These are phyloP conservation scores for Zaprionus taronus DNA, from an alignment of 1,140 invertebrate species.

Conservation along the genomic window DNA sequence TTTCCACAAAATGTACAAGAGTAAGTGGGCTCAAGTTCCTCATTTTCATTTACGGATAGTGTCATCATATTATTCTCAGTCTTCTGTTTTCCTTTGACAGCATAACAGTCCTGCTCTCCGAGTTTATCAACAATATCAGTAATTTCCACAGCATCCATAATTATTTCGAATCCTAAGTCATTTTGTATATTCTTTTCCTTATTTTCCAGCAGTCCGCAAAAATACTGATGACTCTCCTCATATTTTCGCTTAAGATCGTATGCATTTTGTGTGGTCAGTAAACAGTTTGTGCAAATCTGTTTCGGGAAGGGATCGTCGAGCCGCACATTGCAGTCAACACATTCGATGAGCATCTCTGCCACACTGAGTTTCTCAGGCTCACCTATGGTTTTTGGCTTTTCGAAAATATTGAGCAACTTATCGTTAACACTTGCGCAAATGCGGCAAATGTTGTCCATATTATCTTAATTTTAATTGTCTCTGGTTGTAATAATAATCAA, in stretches of 20 bases:
- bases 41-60: too few relatives aligned
- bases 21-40: not conserved
- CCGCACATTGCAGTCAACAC: not conserved
- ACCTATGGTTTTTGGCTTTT: not conserved
- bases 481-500: not conserved
- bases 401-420: conserved; percentile 22
- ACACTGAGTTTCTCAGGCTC: conserved; percentile 22
- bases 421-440: conserved; percentile 6
- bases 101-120: too few relatives aligned
- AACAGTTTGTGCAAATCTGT: conserved; percentile 5
- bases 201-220: not conserved
- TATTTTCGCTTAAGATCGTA: conserved; percentile 16
- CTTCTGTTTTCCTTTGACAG: too few relatives aligned
- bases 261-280: conserved; percentile 9
- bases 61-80: too few relatives aligned
- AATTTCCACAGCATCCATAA: not conserved
- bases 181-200: not conserved
- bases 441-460: conserved; percentile 22
- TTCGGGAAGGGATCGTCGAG: conserved; percentile 27
- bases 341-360: conserved; percentile 30
- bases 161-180: not conserved
- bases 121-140: not conserved
- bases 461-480: not conserved
- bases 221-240: conserved; percentile 21
- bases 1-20: not conserved